Conservation (phyloP, 2,113 vertebrate genomes). For the Nipponia nippon region DNA sequence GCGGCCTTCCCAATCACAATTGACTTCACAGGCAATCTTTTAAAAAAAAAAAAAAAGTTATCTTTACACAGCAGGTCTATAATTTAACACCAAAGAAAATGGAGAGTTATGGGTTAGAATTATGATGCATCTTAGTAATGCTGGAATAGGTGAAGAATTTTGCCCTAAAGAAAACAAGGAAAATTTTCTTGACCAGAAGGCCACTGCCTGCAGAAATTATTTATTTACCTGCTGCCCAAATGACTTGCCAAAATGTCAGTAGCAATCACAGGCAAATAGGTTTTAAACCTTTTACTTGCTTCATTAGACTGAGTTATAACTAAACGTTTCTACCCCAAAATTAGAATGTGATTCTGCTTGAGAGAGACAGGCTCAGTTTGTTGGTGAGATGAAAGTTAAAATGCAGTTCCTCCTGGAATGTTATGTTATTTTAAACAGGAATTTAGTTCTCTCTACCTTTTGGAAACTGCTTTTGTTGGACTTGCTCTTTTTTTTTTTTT, state of each 20-base stretch:
- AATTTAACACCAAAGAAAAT: constrained; percentile 61
- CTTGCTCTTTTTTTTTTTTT: background rate
- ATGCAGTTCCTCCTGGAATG: background rate
- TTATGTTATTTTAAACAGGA: background rate
- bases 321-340: background rate
- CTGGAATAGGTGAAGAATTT: background rate
- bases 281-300: background rate
- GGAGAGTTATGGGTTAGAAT: constrained; percentile 47
- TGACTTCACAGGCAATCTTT: constrained; percentile 67
- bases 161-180: background rate
- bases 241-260: background rate
- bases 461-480: background rate
- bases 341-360: background rate
- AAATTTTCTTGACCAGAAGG: background rate
- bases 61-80: constrained; percentile 59
- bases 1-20: constrained; percentile 62
- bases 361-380: background rate
- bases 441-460: background rate
- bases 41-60: background rate
- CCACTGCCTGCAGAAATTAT: background rate
- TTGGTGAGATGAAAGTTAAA: background rate
- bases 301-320: background rate
- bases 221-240: background rate
- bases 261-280: background rate
- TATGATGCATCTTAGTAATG: background rate